Percentiles rank a stretch among this genome's conserved stretches.
phyloP scores from a whole-genome alignment of 1,140 invertebrate species.

The Mamestra configurata region DNA sequence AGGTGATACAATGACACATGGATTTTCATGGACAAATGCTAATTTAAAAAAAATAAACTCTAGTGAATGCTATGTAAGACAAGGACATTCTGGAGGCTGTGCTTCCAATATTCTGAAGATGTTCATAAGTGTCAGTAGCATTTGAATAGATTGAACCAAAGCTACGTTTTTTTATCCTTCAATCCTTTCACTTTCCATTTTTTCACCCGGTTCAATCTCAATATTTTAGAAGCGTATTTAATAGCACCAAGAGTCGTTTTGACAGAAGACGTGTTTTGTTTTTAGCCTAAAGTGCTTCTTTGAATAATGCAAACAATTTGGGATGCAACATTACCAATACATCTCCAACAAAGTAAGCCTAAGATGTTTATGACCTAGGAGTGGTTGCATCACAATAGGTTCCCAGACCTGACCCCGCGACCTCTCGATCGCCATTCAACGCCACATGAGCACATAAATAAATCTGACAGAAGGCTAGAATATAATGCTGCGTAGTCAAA shows the following conservation, averaged over 20 bases:
- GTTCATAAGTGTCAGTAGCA: too few species aligned
- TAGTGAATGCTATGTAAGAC: not conserved
- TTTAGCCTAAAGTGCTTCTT: too few species aligned
- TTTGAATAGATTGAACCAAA: too few species aligned
- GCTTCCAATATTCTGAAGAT: too few species aligned
- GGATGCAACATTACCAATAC: not conserved
- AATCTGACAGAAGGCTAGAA: not conserved
- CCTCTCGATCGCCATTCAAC: constrained; percentile 31
- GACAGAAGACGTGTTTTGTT: too few species aligned
- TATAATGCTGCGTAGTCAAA: not conserved
- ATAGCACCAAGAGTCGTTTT: too few species aligned
- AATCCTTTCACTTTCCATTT: too few species aligned
- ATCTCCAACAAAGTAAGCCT: not conserved
- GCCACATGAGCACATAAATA: constrained; percentile 6
- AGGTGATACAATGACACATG: constrained; percentile 22
- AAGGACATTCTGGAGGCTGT: not conserved
- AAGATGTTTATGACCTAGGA: constrained; percentile 10
- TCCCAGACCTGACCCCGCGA: constrained; percentile 8
- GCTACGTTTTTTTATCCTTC: too few species aligned
- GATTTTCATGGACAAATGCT: not conserved
- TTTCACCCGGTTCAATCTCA: too few species aligned
- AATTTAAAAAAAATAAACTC: not conserved
- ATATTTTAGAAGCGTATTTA: too few species aligned
- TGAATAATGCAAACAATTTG: too few species aligned
- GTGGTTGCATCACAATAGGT: constrained; percentile 22